phyloP scores from a whole-genome alignment of 2,797 vertebrate species.

The Eulemur mongoz region DNA sequence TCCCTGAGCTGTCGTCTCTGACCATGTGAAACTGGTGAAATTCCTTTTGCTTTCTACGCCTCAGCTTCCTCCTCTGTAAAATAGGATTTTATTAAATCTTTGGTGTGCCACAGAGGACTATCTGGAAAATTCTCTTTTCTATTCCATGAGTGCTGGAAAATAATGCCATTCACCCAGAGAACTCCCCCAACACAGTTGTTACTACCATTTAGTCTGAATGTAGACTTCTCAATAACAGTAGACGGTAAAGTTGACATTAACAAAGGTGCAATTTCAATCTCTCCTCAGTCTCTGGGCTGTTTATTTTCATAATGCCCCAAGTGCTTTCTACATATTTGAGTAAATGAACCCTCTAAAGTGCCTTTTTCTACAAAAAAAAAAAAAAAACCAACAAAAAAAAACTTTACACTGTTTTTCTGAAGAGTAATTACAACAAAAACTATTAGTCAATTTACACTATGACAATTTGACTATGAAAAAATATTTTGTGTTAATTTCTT shows the following conservation, averaged over 20 bases:
- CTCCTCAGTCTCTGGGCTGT: background rate
- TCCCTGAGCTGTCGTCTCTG: too few relatives aligned
- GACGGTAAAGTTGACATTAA: too few relatives aligned
- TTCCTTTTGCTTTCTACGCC: too few relatives aligned
- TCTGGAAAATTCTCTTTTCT: background rate
- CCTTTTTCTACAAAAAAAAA: background rate
- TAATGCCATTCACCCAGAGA: too few relatives aligned
- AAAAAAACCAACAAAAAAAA: background rate
- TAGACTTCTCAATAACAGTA: background rate
- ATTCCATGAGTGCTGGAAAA: background rate
- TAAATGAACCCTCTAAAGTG: background rate
- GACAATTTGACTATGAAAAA: background rate
- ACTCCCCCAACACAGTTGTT: background rate
- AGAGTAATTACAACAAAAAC: background rate
- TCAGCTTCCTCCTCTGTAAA: background rate
- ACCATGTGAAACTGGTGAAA: background rate
- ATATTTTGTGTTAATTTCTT: background rate
- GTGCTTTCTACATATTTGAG: background rate
- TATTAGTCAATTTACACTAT: background rate
- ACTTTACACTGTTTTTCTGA: background rate
- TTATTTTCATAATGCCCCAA: background rate
- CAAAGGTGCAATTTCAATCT: background rate
- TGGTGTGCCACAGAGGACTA: background rate
- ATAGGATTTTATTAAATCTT: background rate
- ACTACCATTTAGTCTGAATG: fast-evolving